phyloP scores from a whole-genome alignment of 2,888 invertebrate genomes.

The Lycia hirtaria region DNA sequence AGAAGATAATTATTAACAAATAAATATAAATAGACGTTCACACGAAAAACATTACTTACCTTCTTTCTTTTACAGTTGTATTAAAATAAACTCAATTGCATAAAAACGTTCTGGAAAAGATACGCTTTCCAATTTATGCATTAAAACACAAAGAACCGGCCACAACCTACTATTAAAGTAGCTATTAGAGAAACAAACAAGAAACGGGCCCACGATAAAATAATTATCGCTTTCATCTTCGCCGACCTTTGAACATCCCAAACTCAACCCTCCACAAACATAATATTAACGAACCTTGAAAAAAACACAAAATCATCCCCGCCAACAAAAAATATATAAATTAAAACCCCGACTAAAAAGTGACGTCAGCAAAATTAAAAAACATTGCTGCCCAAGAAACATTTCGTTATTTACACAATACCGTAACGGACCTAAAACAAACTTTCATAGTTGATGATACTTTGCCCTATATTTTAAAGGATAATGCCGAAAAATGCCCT shows the following conservation, averaged over 20 bases:
- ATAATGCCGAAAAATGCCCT: slow-evolving; percentile 55
- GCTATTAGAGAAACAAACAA: slow-evolving; percentile 85
- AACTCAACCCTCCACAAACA: slow-evolving; percentile 47
- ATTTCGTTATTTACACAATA: slow-evolving; percentile 67
- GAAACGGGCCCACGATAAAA: slow-evolving; percentile 78
- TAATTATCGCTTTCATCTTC: slow-evolving; percentile 82
- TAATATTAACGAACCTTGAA: slow-evolving; percentile 58
- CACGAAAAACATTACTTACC: too few relatives aligned
- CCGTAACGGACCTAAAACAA: slow-evolving; percentile 81
- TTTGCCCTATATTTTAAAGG: slow-evolving; percentile 60
- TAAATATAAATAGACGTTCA: too few relatives aligned
- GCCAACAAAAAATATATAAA: slow-evolving; percentile 72
- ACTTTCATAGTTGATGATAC: slow-evolving; percentile 72
- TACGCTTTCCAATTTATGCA: slow-evolving; percentile 72
- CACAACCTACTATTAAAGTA: slow-evolving; percentile 76
- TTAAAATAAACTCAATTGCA: slow-evolving; percentile 28
- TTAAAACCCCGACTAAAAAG: slow-evolving; percentile 62
- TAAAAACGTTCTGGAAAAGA: slow-evolving; percentile 57
- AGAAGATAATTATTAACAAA: too few relatives aligned
- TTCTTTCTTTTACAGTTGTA: too few relatives aligned
- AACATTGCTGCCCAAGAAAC: slow-evolving; percentile 55
- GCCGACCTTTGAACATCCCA: slow-evolving; percentile 41
- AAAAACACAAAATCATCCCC: slow-evolving; percentile 58
- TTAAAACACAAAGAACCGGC: slow-evolving; percentile 66
- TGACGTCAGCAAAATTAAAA: slow-evolving; percentile 78